Evolutionary conservation across 2,113 vertebrate species (phyloP).

Genomic region (Noctilio leporinus): DNA sequence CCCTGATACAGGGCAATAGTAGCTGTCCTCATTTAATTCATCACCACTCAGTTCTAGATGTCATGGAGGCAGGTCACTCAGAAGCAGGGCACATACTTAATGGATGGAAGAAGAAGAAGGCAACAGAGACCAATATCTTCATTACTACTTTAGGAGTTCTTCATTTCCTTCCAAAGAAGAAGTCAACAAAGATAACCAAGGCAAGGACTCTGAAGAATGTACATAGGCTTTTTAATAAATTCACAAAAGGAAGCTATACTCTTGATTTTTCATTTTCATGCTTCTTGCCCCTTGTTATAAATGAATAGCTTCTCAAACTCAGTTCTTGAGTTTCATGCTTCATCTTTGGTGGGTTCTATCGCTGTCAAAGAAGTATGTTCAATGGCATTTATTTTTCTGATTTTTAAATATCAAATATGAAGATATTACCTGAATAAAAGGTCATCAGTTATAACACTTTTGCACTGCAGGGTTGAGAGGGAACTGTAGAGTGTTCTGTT

Average conservation of each 20-base stretch:
- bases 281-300: not conserved
- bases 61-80: not conserved
- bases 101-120: not conserved
- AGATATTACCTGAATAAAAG: not conserved
- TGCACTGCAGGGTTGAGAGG: not conserved
- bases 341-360: not conserved
- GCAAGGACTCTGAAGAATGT: not conserved
- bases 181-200: not conserved
- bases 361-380: not conserved
- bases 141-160: not conserved
- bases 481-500: not conserved
- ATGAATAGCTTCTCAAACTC: not conserved
- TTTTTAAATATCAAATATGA: conserved; percentile 12
- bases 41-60: not conserved
- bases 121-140: not conserved
- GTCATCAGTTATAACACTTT: not conserved
- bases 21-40: not conserved
- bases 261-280: not conserved
- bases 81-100: not conserved
- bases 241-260: not conserved
- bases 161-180: not conserved
- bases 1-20: not conserved
- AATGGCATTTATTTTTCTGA: not conserved
- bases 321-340: not conserved
- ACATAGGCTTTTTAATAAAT: not conserved